Conservation (phyloP, 2,113 vertebrate species). For the Natator depressus region DNA sequence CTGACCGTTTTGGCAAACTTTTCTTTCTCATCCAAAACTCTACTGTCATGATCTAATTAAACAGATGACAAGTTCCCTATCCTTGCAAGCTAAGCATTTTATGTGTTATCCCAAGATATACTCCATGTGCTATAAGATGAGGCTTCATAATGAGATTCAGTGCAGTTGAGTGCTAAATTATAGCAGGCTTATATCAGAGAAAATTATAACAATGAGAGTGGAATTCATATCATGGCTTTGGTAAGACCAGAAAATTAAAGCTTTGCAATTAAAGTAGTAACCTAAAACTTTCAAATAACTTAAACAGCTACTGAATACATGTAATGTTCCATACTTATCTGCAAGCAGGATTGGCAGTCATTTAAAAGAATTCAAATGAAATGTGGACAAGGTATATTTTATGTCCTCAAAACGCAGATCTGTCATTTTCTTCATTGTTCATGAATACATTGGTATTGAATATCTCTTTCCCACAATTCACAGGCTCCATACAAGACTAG, state of each 20-base stretch:
- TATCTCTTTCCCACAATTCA: slow-evolving; percentile 92
- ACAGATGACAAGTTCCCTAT: slow-evolving; percentile 41
- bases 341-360: slow-evolving; percentile 60
- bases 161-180: slow-evolving; percentile 67
- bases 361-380: slow-evolving; percentile 68
- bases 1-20: slow-evolving; percentile 52
- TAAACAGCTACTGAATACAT: slow-evolving; percentile 70
- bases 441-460: slow-evolving; percentile 88
- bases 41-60: slow-evolving; percentile 47
- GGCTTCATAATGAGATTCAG: slow-evolving; percentile 59
- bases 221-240: slow-evolving; percentile 63
- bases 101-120: slow-evolving; percentile 43
- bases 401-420: slow-evolving; percentile 79
- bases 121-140: slow-evolving; percentile 50
- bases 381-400: slow-evolving; percentile 73
- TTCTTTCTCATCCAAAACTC: slow-evolving; percentile 46
- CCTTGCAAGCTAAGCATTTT: slow-evolving; percentile 70
- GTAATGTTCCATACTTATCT: slow-evolving; percentile 72
- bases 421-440: slow-evolving; percentile 91
- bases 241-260: slow-evolving; percentile 60
- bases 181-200: slow-evolving; percentile 64
- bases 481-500: slow-evolving; percentile 81
- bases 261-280: slow-evolving; percentile 75
- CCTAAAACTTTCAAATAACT: slow-evolving; percentile 76
- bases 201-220: slow-evolving; percentile 58